Percentiles rank a stretch among this genome's conserved stretches.
phyloP scores from a whole-genome alignment of 2,888 invertebrate genomes.

The Merodon equestris region DNA sequence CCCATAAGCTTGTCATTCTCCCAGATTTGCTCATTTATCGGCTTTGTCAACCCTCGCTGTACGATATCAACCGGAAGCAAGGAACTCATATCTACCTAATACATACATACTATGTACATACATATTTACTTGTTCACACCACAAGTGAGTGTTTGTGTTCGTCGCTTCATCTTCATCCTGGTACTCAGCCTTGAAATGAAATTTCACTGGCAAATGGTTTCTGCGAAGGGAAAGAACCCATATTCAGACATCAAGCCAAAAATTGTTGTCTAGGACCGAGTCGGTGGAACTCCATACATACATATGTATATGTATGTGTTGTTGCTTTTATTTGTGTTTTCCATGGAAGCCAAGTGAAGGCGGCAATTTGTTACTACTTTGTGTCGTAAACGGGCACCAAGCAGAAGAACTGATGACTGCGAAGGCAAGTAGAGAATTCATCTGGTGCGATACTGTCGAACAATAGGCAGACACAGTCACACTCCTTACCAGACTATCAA shows the following conservation, averaged over 20 bases:
- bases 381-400: slow-evolving; percentile 30
- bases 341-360: slow-evolving; percentile 30
- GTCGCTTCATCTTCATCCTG: slow-evolving; percentile 34
- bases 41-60: slow-evolving; percentile 44
- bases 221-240: slow-evolving; percentile 1
- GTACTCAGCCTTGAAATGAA: slow-evolving; percentile 32
- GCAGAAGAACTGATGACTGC: slow-evolving; percentile 46
- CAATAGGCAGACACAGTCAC: slow-evolving; percentile 46
- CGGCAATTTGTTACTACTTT: slow-evolving; percentile 56
- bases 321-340: slow-evolving; percentile 27
- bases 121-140: background rate
- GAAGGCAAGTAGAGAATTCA: slow-evolving; percentile 61
- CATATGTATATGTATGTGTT: slow-evolving; percentile 17
- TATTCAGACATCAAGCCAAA: slow-evolving; percentile 51
- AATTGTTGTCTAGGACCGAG: slow-evolving; percentile 34
- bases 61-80: slow-evolving; percentile 47
- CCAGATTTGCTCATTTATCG: slow-evolving; percentile 57
- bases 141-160: background rate
- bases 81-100: slow-evolving; percentile 10
- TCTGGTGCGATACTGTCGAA: slow-evolving; percentile 52
- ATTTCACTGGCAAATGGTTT: slow-evolving; percentile 48
- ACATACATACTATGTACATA: slow-evolving; percentile 6
- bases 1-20: slow-evolving; percentile 29
- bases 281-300: slow-evolving; percentile 18
- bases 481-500: background rate